Evolutionary conservation across 1,140 invertebrate genomes (phyloP).

Genomic region (Aphis gossypii): DNA sequence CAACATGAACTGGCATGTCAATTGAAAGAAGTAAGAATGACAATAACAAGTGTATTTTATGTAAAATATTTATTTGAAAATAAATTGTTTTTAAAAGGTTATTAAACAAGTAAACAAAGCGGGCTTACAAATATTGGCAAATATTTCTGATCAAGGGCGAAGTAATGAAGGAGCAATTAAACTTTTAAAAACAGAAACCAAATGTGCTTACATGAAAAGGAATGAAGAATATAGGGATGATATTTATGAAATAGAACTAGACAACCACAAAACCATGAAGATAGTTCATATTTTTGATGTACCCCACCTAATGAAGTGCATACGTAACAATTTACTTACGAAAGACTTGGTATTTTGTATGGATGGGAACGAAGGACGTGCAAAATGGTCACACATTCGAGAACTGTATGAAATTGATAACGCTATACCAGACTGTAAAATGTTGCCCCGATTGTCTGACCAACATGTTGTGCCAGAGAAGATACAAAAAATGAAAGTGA

Average conservation of each 20-base stretch:
- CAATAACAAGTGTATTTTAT: neutral
- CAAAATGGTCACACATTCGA: neutral
- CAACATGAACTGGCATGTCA: neutral
- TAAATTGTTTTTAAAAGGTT: neutral
- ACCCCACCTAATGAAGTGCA: neutral
- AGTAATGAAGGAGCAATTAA: neutral
- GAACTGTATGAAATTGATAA: neutral
- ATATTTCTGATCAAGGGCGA: neutral
- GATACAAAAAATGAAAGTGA: neutral
- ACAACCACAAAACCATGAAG: neutral
- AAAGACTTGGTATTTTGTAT: neutral
- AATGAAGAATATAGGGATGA: neutral
- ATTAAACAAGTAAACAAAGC: neutral
- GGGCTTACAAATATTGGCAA: neutral
- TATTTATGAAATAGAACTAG: neutral
- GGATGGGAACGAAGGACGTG: neutral
- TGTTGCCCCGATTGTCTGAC: neutral
- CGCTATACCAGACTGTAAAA: neutral
- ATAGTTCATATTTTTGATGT: conserved; percentile 35
- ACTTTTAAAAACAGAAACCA: neutral
- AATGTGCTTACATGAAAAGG: neutral
- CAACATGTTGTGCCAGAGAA: conserved; percentile 9
- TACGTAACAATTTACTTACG: neutral
- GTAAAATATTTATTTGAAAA: too few relatives aligned
- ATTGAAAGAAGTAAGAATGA: neutral